Base-by-base conservation (phyloP, 2,888 invertebrate genomes). In the Meiosimyza platycephala region DNA sequence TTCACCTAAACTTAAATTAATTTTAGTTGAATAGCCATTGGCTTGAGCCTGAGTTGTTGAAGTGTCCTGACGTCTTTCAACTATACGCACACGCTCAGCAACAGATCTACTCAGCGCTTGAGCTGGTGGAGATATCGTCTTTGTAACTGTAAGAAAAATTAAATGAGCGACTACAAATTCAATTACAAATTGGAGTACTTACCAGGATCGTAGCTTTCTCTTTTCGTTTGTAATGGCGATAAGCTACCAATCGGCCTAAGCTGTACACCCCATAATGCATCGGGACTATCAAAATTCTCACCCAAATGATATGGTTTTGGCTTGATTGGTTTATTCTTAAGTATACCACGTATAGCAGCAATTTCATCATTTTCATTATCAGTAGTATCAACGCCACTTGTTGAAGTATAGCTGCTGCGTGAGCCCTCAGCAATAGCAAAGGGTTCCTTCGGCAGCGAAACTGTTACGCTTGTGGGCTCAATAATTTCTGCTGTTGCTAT, bases 281-380 rank as follows among this genome's bases (percentile, higher is more conserved):
- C 86, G 11, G 85, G 79, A 55, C 80, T 85, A 74, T 88, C 89
- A 81, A 90, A 89, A 85, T 91, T 91, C 84, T 92, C 92, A 68
- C 93, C 93, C 80, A 93, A 88, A 83, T 92, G 91, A 88, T 93
- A 93, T 79, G 93, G 93, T 85, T 90, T 92, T 81, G 93, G 93
- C 84, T 93, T 93, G 57, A 91, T 88, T 65, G 92, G 92, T 87
- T 92, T 93, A 81, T 93, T 93, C 87, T 93, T 93, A 81, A 93
- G 88, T 86, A 93, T 93, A 80, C 93, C 92, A 80, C 91, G 91
- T 82, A 92, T 90, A 3, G 80, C 81, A 83, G 90, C 86, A 78
- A 87, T 85, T 82, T 90, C 87, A 79, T 88, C 85, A 15, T 79
- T 82, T 52, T 86, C 86, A 52, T 81, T 80, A 70, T 86, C 86